phyloP scores from a whole-genome alignment of 2,113 vertebrate species.

The Pholis gunnellus region DNA sequence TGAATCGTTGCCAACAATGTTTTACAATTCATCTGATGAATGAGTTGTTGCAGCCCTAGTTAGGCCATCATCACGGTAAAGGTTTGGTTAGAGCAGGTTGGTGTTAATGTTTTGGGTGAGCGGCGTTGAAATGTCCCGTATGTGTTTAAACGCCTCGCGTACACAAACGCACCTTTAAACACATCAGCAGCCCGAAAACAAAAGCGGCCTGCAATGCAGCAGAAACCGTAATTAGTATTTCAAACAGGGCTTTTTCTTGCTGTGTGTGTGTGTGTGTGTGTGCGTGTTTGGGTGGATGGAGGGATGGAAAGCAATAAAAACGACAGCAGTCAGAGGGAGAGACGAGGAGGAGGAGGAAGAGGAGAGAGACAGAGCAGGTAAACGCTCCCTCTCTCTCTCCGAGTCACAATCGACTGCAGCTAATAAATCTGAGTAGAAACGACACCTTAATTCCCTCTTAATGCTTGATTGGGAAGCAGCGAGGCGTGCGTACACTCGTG shows the following conservation, averaged over 20 bases:
- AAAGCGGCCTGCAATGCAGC: conserved; percentile 73
- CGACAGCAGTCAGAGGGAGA: conserved; percentile 12
- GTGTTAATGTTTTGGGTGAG: background rate
- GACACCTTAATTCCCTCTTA: conserved; percentile 71
- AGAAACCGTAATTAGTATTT: conserved; percentile 76
- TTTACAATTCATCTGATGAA: too few relatives aligned
- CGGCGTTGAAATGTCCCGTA: background rate
- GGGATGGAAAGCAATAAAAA: conserved; percentile 23
- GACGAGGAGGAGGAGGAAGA: background rate
- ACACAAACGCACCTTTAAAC: conserved; percentile 16
- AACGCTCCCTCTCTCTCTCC: background rate
- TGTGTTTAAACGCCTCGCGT: background rate
- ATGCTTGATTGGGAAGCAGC: conserved; percentile 61
- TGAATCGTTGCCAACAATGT: too few relatives aligned
- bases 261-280: conserved; percentile 15
- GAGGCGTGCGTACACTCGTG: conserved; percentile 27
- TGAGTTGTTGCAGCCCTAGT: too few relatives aligned
- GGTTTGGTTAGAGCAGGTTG: background rate
- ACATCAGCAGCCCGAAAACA: conserved; percentile 56
- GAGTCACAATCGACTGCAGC: conserved; percentile 68
- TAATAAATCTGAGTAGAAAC: conserved; percentile 74
- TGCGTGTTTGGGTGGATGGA: conserved; percentile 17
- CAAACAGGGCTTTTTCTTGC: conserved; percentile 57
- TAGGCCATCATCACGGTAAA: background rate
- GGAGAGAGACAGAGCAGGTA: background rate